phyloP scores from a whole-genome alignment of 1,140 invertebrate genomes.

The Neodiprion lecontei region DNA sequence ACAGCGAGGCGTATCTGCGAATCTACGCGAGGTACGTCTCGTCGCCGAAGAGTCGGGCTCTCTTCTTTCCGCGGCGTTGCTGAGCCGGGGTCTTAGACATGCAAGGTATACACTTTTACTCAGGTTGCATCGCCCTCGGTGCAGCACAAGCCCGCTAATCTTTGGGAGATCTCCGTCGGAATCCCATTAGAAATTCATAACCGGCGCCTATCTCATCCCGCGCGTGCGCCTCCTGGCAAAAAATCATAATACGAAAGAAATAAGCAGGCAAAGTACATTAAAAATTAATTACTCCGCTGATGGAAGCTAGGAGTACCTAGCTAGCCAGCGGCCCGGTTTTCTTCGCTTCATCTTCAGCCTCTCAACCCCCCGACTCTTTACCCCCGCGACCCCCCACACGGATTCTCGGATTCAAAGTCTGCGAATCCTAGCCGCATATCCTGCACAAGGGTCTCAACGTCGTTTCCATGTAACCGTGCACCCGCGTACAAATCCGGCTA shows the following conservation, averaged over 20 bases:
- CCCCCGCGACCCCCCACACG: neutral
- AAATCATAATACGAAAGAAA: slow-evolving; percentile 60
- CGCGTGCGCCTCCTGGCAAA: slow-evolving; percentile 15
- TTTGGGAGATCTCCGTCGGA: slow-evolving; percentile 60
- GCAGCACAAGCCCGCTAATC: slow-evolving; percentile 51
- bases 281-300: slow-evolving; percentile 65
- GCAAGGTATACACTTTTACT: slow-evolving; percentile 47
- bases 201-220: slow-evolving; percentile 45
- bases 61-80: neutral
- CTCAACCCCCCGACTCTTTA: neutral
- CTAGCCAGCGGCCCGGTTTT: slow-evolving; percentile 33
- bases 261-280: slow-evolving; percentile 63
- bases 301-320: slow-evolving; percentile 60
- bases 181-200: slow-evolving; percentile 65
- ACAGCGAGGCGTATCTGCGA: no score
- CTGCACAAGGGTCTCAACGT: slow-evolving; percentile 5
- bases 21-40: no score
- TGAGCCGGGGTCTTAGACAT: slow-evolving; percentile 41
- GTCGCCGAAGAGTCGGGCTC: no score
- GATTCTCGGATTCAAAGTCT: neutral
- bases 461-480: neutral
- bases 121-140: slow-evolving; percentile 28
- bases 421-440: neutral
- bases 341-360: neutral
- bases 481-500: no score